Conservation (phyloP, 2,797 vertebrate species). For the Sebastes trivittatus region DNA sequence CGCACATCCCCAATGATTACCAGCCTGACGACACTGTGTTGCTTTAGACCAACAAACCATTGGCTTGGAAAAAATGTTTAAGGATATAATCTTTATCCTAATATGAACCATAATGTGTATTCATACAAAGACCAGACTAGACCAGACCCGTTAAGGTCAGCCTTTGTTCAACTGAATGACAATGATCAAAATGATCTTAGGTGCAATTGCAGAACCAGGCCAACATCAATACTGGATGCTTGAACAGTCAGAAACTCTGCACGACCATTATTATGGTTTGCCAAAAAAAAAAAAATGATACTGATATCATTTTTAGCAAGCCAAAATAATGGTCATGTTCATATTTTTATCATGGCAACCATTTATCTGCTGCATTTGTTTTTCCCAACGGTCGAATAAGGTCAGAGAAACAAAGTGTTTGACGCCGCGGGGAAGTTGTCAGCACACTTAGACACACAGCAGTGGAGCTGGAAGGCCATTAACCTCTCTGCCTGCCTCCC, state of each 20-base stretch:
- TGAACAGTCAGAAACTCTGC: constrained; percentile 25
- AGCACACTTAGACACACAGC: constrained; percentile 27
- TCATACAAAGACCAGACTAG: neutral
- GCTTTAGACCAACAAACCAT: constrained; percentile 21
- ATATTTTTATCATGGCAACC: constrained; percentile 39
- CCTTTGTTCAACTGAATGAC: constrained; percentile 6
- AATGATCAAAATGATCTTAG: constrained; percentile 35
- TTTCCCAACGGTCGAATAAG: constrained; percentile 44
- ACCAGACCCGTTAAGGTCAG: neutral
- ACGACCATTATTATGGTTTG: constrained; percentile 31
- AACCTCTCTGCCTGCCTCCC: constrained; percentile 15
- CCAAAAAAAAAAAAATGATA: neutral
- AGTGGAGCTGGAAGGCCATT: constrained; percentile 34
- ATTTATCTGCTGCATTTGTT: constrained; percentile 44
- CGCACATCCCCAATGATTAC: neutral
- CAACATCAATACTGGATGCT: constrained; percentile 39
- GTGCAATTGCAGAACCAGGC: constrained; percentile 4
- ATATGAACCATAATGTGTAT: neutral
- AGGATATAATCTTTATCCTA: neutral
- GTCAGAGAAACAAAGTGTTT: constrained; percentile 34
- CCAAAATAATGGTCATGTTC: neutral
- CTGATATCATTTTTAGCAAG: neutral
- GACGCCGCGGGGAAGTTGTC: constrained; percentile 45
- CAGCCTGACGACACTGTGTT: neutral
- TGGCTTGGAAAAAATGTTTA: constrained; percentile 2